Conservation (phyloP, 2,113 vertebrate genomes). For the Microtus oregoni region DNA sequence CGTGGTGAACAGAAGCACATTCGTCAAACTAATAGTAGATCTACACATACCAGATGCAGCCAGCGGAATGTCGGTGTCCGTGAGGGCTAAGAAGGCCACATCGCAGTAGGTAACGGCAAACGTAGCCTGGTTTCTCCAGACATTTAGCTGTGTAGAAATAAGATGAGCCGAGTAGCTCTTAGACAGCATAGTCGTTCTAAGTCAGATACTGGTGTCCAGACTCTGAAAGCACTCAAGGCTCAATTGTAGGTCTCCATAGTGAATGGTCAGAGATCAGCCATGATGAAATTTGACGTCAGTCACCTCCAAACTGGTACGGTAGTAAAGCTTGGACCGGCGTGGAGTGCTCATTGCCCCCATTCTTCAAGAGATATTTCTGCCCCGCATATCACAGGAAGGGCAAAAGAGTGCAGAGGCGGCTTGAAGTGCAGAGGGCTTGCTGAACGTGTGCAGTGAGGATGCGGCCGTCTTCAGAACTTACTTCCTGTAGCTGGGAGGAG, state of each 20-base stretch:
- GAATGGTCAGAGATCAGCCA: not conserved
- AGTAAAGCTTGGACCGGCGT: not conserved
- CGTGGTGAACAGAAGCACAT: too few species aligned
- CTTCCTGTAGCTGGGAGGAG: not conserved
- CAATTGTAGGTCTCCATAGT: not conserved
- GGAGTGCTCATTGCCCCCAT: not conserved
- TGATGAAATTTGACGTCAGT: not conserved
- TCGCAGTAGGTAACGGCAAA: not conserved
- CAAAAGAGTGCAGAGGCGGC: not conserved
- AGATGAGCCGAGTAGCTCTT: not conserved
- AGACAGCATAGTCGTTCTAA: not conserved
- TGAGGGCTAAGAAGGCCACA: not conserved
- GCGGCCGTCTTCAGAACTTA: not conserved
- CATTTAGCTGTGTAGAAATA: not conserved
- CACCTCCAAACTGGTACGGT: not conserved
- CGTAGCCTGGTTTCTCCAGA: not conserved
- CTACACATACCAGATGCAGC: not conserved
- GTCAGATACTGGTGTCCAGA: not conserved
- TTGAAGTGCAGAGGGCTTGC: not conserved
- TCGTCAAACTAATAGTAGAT: not conserved
- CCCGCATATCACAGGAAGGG: not conserved
- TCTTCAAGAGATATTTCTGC: not conserved
- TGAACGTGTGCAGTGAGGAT: not conserved
- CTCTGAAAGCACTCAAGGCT: not conserved
- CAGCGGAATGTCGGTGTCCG: not conserved